Conservation (phyloP, 2,113 vertebrate genomes). For the Baryphthengus martii region DNA sequence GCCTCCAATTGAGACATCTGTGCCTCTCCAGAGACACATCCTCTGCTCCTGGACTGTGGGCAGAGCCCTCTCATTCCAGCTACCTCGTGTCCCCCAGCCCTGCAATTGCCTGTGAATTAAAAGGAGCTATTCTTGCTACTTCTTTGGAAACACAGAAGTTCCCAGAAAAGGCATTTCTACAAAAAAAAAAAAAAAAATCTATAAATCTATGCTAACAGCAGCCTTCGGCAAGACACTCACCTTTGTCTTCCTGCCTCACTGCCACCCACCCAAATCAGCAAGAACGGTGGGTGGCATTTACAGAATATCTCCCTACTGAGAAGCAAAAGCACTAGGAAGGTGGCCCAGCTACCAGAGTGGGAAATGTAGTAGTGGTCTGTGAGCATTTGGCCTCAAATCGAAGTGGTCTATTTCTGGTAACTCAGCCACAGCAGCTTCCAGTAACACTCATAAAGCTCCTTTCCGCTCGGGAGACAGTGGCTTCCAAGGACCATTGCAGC, state of each 20-base stretch:
- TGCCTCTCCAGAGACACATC: slow-evolving; percentile 9
- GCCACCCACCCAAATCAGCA: slow-evolving; percentile 2
- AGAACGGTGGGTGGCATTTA: slow-evolving; percentile 9
- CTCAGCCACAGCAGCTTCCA: slow-evolving; percentile 50
- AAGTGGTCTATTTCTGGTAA: slow-evolving; percentile 64
- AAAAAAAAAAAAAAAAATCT: not conserved
- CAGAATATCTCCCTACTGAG: not conserved
- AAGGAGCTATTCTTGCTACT: not conserved
- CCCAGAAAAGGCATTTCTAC: not conserved
- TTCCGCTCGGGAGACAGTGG: not conserved
- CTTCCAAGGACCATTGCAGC: slow-evolving; percentile 5
- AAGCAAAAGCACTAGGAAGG: slow-evolving; percentile 28
- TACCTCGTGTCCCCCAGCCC: not conserved
- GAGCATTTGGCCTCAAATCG: not conserved
- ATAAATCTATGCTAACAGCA: not conserved
- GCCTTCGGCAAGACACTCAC: not conserved
- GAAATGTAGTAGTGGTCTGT: slow-evolving; percentile 23
- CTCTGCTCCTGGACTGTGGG: not conserved
- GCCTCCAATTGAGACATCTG: not conserved
- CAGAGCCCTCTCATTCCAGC: slow-evolving; percentile 35
- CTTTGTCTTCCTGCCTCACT: slow-evolving; percentile 21
- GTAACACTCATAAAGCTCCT: slow-evolving; percentile 40
- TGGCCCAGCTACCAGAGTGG: slow-evolving; percentile 5
- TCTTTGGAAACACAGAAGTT: not conserved
- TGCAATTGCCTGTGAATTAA: slow-evolving; percentile 29